Evolutionary conservation across 2,888 invertebrate species (phyloP), one percentile per base, ranked within the genome.

Genomic region (Melolontha melolontha): DNA sequence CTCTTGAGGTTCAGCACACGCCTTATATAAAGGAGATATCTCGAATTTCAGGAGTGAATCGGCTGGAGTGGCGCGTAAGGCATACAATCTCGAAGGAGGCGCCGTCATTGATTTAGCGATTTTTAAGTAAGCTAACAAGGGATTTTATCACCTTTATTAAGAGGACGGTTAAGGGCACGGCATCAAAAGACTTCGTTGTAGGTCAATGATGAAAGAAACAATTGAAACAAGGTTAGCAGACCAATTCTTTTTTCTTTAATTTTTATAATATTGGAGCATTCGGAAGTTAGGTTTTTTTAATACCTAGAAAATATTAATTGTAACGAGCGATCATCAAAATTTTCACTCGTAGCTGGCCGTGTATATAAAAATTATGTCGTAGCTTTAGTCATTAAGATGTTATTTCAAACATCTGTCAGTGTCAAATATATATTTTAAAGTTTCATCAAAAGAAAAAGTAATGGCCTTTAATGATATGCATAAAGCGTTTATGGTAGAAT

Each of bases 71-170:
- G 57, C 34, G 17, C 5, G 14, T 50, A 64, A 66, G 64, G 65
- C 64, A 34, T 34, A 34, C 34, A 34, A 34, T 34, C 34, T 34
- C 2, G 39, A 39, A 54, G 39, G 39, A 8, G 10, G 16, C 16
- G 39, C 12, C 52, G 39, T 50, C 69, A 71, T 71, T 71, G 71
- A 71, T 71, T 71, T 71, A 71, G 65, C 67, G 69, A 69, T 54
- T 71, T 66, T 68, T 67, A 71, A 69, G 68, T 69, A 69, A 71
- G 69, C 69, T 54, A 67, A 69, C 69, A 71, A 71, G 69, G 67
- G 71, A 34, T 71, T 71, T 71, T 71, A 69, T 71, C 71, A 67
- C 69, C 68, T 68, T 66, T 70, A 69, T 71, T 69, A 67, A 71
- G 71, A 66, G 67, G 65, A 57, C 7, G 12, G 39, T 54, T 14